Percentiles rank a stretch among this genome's conserved stretches.
Conservation (phyloP, 2,113 vertebrate genomes). For the Myxocyprinus asiaticus region DNA sequence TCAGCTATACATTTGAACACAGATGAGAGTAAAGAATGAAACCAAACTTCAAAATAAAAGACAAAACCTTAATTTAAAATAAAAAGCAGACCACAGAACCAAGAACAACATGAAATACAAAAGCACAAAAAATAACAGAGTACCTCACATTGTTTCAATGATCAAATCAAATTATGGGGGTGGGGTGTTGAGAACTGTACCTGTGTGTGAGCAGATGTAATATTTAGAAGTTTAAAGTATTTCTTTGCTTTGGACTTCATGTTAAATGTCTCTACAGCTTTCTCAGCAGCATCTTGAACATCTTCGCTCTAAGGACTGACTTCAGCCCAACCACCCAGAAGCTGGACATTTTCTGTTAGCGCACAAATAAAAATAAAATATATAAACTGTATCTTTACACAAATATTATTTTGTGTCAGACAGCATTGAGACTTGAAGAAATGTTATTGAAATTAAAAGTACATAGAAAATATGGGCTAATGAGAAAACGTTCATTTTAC, state of each 20-base stretch:
- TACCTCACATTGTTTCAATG: too few species aligned
- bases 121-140: background rate
- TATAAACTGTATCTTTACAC: too few species aligned
- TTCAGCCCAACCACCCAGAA: conserved; percentile 42
- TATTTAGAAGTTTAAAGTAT: conserved; percentile 52
- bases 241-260: conserved; percentile 47
- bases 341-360: conserved; percentile 29
- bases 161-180: background rate
- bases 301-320: conserved; percentile 17
- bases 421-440: background rate
- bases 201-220: conserved; percentile 54
- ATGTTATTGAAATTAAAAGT: too few species aligned
- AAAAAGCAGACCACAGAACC: too few species aligned
- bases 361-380: background rate
- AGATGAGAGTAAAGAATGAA: too few species aligned
- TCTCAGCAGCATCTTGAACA: conserved; percentile 40
- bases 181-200: conserved; percentile 9
- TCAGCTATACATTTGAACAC: too few species aligned
- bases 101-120: too few species aligned
- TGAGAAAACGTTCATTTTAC: too few species aligned
- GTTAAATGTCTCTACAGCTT: conserved; percentile 54
- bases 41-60: too few species aligned
- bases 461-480: too few species aligned
- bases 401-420: too few species aligned
- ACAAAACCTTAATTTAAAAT: too few species aligned